Base-by-base conservation (phyloP, 2,113 vertebrate species). In the Motacilla tschutschensis region DNA sequence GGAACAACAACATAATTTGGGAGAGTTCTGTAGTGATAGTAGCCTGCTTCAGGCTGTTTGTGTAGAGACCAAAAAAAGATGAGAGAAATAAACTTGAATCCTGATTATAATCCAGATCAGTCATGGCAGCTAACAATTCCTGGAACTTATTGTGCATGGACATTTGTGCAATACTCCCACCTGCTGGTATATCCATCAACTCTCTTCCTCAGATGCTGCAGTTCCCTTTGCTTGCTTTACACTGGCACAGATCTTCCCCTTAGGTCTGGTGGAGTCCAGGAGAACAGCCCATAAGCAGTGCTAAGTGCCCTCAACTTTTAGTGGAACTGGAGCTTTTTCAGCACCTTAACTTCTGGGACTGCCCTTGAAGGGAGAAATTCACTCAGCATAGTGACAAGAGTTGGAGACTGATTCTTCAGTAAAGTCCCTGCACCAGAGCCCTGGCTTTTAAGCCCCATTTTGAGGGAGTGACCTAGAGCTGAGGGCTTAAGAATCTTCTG, bases 151-250 rank as follows among this genome's bases (percentile, higher is more conserved):
- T 72, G 47, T 79, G 66, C 66, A 36, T 48, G 53, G 47, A 70
- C 47, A 24, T 51, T 62, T 76, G 84, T 88, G 43, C 79, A 82
- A 73, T 63, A 69, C 89, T 85, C 67, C 91, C 92, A 71, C 55
- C 86, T 76, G 78, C 78, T 70, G 81, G 88, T 71, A 21, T 12
- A 51, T 43, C 40, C 50, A 29, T 16, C 57, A 55, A 29, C 53
- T 80, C 48, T 43, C 46, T 17, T 73, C 46, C 76, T 82, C 14
- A 2, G 36, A 8, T 12, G 58, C 59, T 73, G 73, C 51, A 0
- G 3, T 3, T 51, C 53, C 70, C 59, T 63, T 40, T 55, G n/a
- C 69, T 59, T 44, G 33, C 55, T 62, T 28, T 10, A 20, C 31
- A 4, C 38, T 25, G 22, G 16, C 40, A 22, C 1, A 1, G 9